phyloP scores from a whole-genome alignment of 2,797 vertebrate species.

The Nyctalus aviator region DNA sequence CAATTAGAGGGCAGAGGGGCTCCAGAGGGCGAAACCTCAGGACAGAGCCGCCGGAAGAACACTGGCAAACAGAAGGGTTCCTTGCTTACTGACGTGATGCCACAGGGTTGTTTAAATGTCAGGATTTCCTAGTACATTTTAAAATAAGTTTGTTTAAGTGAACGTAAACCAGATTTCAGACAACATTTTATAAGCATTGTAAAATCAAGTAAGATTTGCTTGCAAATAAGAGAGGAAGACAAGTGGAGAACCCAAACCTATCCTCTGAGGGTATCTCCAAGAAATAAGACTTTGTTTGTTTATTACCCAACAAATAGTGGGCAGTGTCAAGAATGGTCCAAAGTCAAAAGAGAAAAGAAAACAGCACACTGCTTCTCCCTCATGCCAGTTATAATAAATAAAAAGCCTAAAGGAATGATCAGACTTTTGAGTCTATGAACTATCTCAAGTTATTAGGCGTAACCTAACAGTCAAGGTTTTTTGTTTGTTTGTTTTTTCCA shows the following conservation, averaged over 20 bases:
- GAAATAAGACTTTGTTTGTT: background rate
- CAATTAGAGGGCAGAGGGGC: background rate
- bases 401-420: background rate
- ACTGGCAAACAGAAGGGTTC: background rate
- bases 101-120: background rate
- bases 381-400: background rate
- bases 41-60: background rate
- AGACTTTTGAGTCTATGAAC: background rate
- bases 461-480: background rate
- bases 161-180: conserved; percentile 23
- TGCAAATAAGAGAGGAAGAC: background rate
- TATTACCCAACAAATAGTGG: background rate
- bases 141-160: conserved; percentile 52
- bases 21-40: background rate
- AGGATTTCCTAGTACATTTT: conserved; percentile 50
- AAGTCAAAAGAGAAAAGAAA: background rate
- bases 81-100: background rate
- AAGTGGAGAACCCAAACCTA: background rate
- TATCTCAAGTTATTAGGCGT: background rate
- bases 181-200: background rate
- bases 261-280: background rate
- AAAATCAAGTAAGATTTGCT: background rate
- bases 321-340: background rate
- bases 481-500: background rate
- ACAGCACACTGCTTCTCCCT: background rate